Conservation (phyloP, 2,797 vertebrate species). For the Microctenopoma lineatum region DNA sequence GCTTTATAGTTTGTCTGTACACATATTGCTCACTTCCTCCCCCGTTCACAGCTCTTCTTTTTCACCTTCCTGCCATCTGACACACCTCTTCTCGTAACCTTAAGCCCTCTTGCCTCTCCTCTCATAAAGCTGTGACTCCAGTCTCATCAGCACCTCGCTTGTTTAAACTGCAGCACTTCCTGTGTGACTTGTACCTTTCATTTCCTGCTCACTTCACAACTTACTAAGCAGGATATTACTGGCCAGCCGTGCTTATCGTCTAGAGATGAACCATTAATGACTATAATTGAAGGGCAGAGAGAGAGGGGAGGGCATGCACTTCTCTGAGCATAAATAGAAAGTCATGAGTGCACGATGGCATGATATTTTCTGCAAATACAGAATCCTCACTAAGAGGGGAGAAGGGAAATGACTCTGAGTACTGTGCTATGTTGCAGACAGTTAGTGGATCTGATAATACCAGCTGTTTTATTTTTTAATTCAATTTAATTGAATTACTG, state of each 20-base stretch:
- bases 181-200: constrained; percentile 37
- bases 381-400: constrained; percentile 20
- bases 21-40: constrained; percentile 11
- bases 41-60: constrained; percentile 17
- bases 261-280: constrained; percentile 43
- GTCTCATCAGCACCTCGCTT: constrained; percentile 24
- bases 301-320: not conserved
- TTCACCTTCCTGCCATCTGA: constrained; percentile 19
- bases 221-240: constrained; percentile 48
- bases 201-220: constrained; percentile 43
- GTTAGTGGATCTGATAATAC: constrained; percentile 19
- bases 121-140: constrained; percentile 33
- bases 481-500: constrained; percentile 32
- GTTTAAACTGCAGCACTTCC: constrained; percentile 24
- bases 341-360: constrained; percentile 42
- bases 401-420: constrained; percentile 26
- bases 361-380: constrained; percentile 35
- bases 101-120: constrained; percentile 5
- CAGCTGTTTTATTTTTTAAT: constrained; percentile 28
- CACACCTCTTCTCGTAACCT: constrained; percentile 19
- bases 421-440: not conserved
- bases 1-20: constrained; percentile 5
- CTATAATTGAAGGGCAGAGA: constrained; percentile 47
- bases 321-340: constrained; percentile 49
- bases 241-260: constrained; percentile 36